phyloP scores from a whole-genome alignment of 2,888 invertebrate genomes.

The Brenthis ino region DNA sequence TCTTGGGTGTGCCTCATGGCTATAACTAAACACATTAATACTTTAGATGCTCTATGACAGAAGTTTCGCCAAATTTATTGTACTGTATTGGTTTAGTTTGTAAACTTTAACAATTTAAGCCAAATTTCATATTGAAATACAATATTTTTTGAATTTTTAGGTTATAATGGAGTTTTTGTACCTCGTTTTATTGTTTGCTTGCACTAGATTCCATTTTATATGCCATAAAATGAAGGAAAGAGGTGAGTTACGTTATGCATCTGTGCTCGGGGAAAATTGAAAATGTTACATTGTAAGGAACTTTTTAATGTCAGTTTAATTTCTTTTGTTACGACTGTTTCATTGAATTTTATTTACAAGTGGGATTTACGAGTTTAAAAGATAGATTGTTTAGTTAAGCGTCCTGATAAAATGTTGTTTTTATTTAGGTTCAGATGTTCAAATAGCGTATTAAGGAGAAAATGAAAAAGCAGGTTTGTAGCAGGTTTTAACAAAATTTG shows the following conservation, averaged over 20 bases:
- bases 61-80: slow-evolving; percentile 34
- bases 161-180: slow-evolving; percentile 12
- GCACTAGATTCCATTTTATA: slow-evolving; percentile 32
- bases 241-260: slow-evolving; percentile 35
- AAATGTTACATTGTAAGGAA: slow-evolving; percentile 31
- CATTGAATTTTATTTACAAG: slow-evolving; percentile 17
- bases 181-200: slow-evolving; percentile 30
- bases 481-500: too few species aligned
- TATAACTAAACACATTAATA: slow-evolving; percentile 31
- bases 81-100: slow-evolving; percentile 32
- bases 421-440: neutral
- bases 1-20: slow-evolving; percentile 15
- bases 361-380: slow-evolving; percentile 18
- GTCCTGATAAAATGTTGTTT: neutral
- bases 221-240: slow-evolving; percentile 35
- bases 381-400: slow-evolving; percentile 9
- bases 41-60: slow-evolving; percentile 28
- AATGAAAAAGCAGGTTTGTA: too few species aligned
- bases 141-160: slow-evolving; percentile 34
- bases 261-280: slow-evolving; percentile 34
- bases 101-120: slow-evolving; percentile 39
- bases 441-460: neutral
- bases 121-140: slow-evolving; percentile 33
- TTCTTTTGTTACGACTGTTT: slow-evolving; percentile 24
- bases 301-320: slow-evolving; percentile 27